These are phyloP conservation scores for Drosophila nr. fundita DNA, from an alignment of 2,888 invertebrate species.

Conservation along the genomic window DNA sequence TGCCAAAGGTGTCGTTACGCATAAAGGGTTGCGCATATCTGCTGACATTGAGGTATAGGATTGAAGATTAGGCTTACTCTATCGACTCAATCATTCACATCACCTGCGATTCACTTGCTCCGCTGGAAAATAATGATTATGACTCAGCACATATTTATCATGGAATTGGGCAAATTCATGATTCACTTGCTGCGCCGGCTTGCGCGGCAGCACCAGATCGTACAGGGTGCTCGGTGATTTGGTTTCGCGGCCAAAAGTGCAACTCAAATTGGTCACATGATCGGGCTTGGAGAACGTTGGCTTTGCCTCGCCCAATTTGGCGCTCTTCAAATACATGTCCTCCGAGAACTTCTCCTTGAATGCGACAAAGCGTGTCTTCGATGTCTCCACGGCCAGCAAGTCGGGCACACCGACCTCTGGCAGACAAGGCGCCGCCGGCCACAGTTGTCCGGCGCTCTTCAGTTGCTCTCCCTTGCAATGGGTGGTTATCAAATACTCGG, in stretches of 20 bases:
- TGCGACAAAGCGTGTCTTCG: conserved; percentile 78
- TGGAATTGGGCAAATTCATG: conserved; percentile 70
- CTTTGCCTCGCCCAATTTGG: conserved; percentile 66
- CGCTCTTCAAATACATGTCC: conserved; percentile 76
- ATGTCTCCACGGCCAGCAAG: conserved; percentile 66
- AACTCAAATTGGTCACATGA: conserved; percentile 69
- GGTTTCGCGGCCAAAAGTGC: conserved; percentile 66
- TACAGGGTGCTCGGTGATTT: conserved; percentile 28
- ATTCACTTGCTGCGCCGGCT: conserved; percentile 66
- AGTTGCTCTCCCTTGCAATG: conserved; percentile 41
- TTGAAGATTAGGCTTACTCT: not conserved
- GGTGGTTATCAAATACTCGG: conserved; percentile 63
- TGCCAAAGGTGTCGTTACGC: conserved; percentile 57
- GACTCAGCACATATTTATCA: conserved; percentile 79
- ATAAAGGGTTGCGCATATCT: conserved; percentile 73
- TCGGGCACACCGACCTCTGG: conserved; percentile 63
- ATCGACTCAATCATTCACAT: not conserved
- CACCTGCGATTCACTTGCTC: conserved; percentile 78
- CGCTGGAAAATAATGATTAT: conserved; percentile 79
- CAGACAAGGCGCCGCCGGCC: conserved; percentile 37
- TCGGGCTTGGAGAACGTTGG: conserved; percentile 74
- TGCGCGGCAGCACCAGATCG: conserved; percentile 68
- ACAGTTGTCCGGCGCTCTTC: conserved; percentile 4
- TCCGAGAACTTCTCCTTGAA: conserved; percentile 82
- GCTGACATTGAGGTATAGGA: not conserved